Percentiles rank a stretch among this genome's conserved stretches.
These are phyloP conservation scores for Gambusia yucatana DNA, from an alignment of 2,797 vertebrate genomes.

Conservation along the genomic window DNA sequence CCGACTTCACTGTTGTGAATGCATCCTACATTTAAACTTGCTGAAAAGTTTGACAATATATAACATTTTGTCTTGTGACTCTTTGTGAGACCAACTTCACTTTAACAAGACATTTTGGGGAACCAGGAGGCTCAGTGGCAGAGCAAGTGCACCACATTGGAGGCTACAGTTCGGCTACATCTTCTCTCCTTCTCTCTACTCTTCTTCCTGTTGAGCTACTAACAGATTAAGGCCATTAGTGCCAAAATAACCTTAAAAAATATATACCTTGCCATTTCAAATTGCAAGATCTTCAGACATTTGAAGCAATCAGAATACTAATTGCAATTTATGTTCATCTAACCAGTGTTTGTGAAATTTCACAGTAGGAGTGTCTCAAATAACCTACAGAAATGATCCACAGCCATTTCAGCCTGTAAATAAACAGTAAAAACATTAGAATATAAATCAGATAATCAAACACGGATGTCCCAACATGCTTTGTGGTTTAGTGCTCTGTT, in stretches of 20 bases:
- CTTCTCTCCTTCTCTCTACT: neutral
- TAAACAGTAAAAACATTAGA: slow-evolving; percentile 25
- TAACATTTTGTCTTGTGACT: neutral
- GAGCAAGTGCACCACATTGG: neutral
- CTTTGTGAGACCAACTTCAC: neutral
- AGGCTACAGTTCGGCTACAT: neutral
- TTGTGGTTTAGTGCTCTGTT: slow-evolving; percentile 8
- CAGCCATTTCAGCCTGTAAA: neutral
- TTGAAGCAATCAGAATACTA: neutral
- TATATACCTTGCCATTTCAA: neutral
- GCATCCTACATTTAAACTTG: neutral
- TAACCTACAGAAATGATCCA: neutral
- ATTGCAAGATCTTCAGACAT: neutral
- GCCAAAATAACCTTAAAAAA: neutral
- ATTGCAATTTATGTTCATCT: neutral
- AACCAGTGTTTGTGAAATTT: neutral
- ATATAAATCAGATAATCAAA: slow-evolving; percentile 18
- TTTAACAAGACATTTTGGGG: neutral
- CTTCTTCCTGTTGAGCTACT: neutral
- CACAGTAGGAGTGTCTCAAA: neutral
- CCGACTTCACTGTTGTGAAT: neutral
- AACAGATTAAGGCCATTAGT: neutral
- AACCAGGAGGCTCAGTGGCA: neutral
- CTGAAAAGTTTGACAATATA: neutral
- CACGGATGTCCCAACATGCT: slow-evolving; percentile 15